Percentiles rank a stretch among this genome's conserved stretches.
These are phyloP conservation scores for Drosophila infuscata DNA, from an alignment of 2,888 invertebrate species.

Conservation along the genomic window DNA sequence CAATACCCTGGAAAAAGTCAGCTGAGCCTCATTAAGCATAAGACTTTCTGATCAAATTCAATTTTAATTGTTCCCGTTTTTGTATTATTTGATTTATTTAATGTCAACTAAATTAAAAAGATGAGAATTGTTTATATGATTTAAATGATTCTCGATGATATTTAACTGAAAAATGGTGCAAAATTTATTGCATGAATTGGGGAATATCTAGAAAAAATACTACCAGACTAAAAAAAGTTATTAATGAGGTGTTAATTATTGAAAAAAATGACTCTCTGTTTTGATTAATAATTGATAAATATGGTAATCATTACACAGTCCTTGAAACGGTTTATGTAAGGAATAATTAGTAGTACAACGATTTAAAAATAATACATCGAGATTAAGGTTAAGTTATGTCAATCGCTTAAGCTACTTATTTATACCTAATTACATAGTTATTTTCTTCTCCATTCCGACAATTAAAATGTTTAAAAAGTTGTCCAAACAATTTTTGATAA, in stretches of 20 bases:
- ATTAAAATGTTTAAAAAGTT: neutral
- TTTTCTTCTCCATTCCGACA: neutral
- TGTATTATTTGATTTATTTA: neutral
- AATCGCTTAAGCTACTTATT: neutral
- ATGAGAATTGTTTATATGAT: neutral
- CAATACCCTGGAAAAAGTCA: conserved; percentile 16
- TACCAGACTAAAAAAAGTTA: neutral
- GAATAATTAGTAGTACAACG: too few relatives aligned
- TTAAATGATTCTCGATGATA: too few relatives aligned
- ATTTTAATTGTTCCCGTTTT: neutral
- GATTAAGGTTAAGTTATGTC: too few relatives aligned
- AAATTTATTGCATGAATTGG: neutral
- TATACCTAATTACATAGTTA: neutral
- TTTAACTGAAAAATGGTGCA: neutral
- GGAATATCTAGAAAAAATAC: neutral
- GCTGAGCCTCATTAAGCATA: neutral
- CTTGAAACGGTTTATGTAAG: neutral
- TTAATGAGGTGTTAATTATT: neutral
- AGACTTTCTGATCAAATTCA: neutral
- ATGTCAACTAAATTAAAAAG: neutral
- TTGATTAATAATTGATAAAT: neutral
- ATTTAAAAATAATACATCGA: too few relatives aligned
- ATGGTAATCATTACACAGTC: neutral
- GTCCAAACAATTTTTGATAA: neutral
- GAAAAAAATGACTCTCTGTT: neutral